phyloP scores from a whole-genome alignment of 92 coral and sea anemone genomes.

The Umimayanthus chanpuru region DNA sequence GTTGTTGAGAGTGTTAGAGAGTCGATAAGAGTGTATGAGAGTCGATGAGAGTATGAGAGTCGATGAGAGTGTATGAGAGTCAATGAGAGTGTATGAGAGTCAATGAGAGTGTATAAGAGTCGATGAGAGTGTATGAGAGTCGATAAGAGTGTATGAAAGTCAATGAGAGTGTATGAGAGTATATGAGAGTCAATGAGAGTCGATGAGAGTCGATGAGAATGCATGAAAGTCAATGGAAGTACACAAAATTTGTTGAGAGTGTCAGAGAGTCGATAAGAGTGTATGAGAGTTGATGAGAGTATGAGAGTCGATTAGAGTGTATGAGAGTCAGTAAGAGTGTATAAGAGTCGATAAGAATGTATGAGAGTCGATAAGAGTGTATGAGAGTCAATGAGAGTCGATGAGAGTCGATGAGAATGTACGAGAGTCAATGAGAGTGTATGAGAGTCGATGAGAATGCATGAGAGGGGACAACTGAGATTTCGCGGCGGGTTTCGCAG shows the following conservation, averaged over 20 bases:
- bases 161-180: too few species aligned
- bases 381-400: background rate
- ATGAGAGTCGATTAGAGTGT: too few species aligned
- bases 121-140: too few species aligned
- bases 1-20: background rate
- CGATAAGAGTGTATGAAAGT: too few species aligned
- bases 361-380: background rate
- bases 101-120: too few species aligned
- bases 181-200: too few species aligned
- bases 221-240: too few species aligned
- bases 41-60: background rate
- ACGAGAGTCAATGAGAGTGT: background rate
- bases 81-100: too few species aligned
- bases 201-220: too few species aligned
- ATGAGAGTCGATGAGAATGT: background rate
- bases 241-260: too few species aligned
- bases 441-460: background rate
- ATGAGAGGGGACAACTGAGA: background rate
- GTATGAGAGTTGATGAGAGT: background rate
- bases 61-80: background rate
- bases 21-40: background rate
- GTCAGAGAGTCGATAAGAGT: too few species aligned
- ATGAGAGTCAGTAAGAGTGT: background rate
- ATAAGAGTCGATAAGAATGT: background rate
- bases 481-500: too few species aligned